Percentiles rank a stretch among this genome's conserved stretches.
These are phyloP conservation scores for Herpailurus yagouaroundi DNA, from an alignment of 2,113 vertebrate genomes.

Conservation along the genomic window DNA sequence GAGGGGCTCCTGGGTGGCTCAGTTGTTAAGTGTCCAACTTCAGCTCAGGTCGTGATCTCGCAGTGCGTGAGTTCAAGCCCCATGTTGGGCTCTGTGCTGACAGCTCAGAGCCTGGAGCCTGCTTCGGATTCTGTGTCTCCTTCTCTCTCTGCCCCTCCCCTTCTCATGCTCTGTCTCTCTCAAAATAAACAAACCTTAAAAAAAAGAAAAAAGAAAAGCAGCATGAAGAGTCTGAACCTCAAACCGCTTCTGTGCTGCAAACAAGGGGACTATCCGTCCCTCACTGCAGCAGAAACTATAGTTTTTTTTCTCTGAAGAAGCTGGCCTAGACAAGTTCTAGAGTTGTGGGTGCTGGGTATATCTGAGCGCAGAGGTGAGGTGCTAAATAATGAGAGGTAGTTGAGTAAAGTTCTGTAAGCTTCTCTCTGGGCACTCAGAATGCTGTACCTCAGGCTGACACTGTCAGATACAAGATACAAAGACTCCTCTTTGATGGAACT, in stretches of 20 bases:
- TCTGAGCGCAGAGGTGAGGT: background rate
- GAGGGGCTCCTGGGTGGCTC: no score
- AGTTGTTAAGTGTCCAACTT: no score
- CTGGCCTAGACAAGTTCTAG: background rate
- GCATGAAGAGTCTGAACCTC: background rate
- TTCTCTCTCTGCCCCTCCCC: no score
- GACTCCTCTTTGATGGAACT: background rate
- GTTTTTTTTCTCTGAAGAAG: background rate
- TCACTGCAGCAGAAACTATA: background rate
- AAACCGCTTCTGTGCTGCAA: background rate
- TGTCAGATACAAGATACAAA: background rate
- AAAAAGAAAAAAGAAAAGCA: background rate
- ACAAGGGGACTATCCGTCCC: background rate
- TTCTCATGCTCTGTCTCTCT: no score
- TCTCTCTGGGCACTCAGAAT: background rate
- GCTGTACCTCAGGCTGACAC: background rate
- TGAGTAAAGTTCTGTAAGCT: background rate
- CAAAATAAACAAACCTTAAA: no score
- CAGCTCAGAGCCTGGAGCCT: no score
- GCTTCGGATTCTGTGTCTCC: no score
- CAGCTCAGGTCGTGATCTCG: no score
- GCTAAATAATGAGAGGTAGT: background rate
- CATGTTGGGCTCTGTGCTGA: no score
- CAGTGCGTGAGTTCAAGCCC: no score
- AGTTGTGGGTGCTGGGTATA: background rate